phyloP scores from a whole-genome alignment of 1,140 invertebrate species.

The Euborellia annulipes region DNA sequence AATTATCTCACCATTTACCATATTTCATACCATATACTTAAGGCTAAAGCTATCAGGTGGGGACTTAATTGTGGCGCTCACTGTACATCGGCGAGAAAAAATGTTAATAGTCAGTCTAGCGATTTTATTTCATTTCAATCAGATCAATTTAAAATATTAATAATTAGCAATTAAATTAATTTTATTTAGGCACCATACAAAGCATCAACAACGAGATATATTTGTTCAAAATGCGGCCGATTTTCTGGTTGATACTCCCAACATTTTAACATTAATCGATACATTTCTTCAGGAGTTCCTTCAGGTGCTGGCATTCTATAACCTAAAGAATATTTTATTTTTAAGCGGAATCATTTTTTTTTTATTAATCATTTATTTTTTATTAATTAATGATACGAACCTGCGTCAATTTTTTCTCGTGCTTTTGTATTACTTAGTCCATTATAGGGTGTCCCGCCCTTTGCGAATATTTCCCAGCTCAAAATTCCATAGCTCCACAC shows the following conservation, averaged over 20 bases:
- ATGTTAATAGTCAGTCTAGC: too few species aligned
- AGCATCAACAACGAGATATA: constrained; percentile 59
- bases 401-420: constrained; percentile 81
- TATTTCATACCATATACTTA: too few species aligned
- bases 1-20: too few species aligned
- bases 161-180: too few species aligned
- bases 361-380: not conserved
- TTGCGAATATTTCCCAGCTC: constrained; percentile 93
- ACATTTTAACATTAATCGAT: constrained; percentile 77
- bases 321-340: constrained; percentile 46
- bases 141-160: too few species aligned
- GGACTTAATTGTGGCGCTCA: too few species aligned
- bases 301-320: constrained; percentile 86
- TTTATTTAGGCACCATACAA: constrained; percentile 24
- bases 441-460: constrained; percentile 81
- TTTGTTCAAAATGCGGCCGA: constrained; percentile 81
- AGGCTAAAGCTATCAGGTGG: too few species aligned
- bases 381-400: constrained; percentile 31
- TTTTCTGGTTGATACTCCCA: constrained; percentile 88
- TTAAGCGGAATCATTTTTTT: constrained; percentile 4
- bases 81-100: too few species aligned
- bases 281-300: constrained; percentile 74
- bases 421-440: constrained; percentile 87
- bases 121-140: too few species aligned
- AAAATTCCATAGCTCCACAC: constrained; percentile 97